Evolutionary conservation across 2,113 vertebrate genomes (phyloP).

Genomic region (Ranitomeya variabilis): DNA sequence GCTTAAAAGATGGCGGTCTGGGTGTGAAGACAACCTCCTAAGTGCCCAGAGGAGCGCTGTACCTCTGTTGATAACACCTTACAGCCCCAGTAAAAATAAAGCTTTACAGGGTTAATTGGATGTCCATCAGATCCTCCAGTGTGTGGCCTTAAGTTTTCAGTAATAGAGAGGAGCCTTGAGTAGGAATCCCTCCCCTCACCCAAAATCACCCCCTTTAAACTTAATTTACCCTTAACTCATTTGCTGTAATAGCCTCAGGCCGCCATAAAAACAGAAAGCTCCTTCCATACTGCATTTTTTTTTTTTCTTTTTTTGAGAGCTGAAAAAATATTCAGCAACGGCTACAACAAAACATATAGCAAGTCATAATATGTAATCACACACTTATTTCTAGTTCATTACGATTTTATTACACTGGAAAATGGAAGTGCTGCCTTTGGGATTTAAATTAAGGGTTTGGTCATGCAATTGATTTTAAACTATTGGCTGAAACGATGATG

Average conservation of each 20-base stretch:
- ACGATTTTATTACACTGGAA: constrained; percentile 22
- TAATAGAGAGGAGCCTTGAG: background rate
- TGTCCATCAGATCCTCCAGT: background rate
- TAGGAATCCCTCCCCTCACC: background rate
- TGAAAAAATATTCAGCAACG: background rate
- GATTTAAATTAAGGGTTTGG: constrained; percentile 21
- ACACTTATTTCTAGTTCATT: constrained; percentile 22
- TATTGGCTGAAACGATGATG: constrained; percentile 14
- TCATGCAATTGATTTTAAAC: constrained; percentile 21
- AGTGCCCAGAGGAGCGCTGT: too few species aligned
- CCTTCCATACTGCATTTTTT: background rate
- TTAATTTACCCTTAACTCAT: background rate
- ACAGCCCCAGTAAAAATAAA: too few species aligned
- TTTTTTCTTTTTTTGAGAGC: background rate
- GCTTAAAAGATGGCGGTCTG: too few species aligned
- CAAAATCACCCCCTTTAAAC: background rate
- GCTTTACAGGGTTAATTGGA: too few species aligned
- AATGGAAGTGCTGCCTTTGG: constrained; percentile 8
- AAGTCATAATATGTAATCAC: constrained; percentile 19
- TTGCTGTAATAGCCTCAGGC: background rate
- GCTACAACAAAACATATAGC: constrained; percentile 15
- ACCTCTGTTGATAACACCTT: too few species aligned
- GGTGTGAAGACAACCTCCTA: too few species aligned
- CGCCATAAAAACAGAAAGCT: background rate
- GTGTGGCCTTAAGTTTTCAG: background rate